phyloP scores from a whole-genome alignment of 1,140 invertebrate genomes.

The Archivesica marissinica region DNA sequence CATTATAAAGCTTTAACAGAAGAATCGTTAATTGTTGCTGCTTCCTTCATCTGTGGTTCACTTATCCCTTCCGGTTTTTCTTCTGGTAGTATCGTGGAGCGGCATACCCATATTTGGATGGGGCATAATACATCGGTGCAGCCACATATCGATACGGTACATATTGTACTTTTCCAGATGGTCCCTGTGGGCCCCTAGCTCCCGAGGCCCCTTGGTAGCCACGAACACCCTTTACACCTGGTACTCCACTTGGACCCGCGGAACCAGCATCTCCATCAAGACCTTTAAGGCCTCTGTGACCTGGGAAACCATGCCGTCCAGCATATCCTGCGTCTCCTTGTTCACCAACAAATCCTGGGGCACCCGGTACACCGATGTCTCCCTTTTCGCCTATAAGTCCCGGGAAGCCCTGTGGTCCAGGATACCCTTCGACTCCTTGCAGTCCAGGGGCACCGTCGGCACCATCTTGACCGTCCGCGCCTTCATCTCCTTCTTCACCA shows the following conservation, averaged over 20 bases:
- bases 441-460: neutral
- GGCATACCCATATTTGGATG: conserved; percentile 15
- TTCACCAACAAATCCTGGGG: conserved; percentile 68
- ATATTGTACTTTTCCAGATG: conserved; percentile 85
- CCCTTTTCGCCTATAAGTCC: conserved; percentile 73
- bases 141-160: conserved; percentile 33
- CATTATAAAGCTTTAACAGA: no score
- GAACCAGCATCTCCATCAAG: conserved; percentile 68
- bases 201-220: conserved; percentile 86
- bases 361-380: conserved; percentile 86
- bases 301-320: conserved; percentile 81
- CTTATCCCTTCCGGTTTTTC: no score
- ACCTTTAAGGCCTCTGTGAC: conserved; percentile 83
- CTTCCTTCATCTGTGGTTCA: no score
- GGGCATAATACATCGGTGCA: conserved; percentile 49
- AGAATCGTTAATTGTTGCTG: no score
- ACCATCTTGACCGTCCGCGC: conserved; percentile 30
- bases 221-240: conserved; percentile 87
- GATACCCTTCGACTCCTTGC: neutral
- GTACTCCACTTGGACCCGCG: conserved; percentile 84
- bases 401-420: conserved; percentile 72
- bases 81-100: no score
- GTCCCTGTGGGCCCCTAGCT: conserved; percentile 85
- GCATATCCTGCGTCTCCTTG: conserved; percentile 76
- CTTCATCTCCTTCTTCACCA: conserved; percentile 50